Evolutionary conservation across 2,888 invertebrate genomes (phyloP).

Genomic region (Strigamia crassipes): DNA sequence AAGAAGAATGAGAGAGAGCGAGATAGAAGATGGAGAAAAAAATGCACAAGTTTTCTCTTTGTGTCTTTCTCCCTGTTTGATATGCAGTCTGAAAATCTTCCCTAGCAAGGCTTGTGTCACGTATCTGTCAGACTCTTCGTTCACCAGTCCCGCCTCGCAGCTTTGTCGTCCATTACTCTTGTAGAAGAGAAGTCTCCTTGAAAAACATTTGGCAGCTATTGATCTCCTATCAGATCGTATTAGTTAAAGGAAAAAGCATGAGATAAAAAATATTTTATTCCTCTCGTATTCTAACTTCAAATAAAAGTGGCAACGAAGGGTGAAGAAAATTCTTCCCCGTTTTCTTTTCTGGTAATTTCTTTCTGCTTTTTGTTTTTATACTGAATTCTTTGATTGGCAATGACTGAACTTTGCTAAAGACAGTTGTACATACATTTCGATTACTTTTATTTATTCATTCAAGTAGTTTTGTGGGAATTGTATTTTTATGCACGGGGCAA

Average conservation of each 20-base stretch:
- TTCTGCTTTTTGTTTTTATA: too few relatives aligned
- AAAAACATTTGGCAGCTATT: conserved; percentile 21
- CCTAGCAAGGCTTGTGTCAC: conserved; percentile 21
- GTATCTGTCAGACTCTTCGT: conserved; percentile 16
- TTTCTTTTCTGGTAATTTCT: too few relatives aligned
- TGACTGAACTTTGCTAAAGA: too few relatives aligned
- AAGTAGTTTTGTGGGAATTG: too few relatives aligned
- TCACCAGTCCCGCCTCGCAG: conserved; percentile 17
- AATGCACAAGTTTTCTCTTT: background rate
- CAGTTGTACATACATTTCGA: too few relatives aligned
- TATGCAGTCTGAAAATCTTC: conserved; percentile 21
- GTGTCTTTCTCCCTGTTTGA: conserved; percentile 19
- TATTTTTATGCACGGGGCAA: too few relatives aligned
- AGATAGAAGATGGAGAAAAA: background rate
- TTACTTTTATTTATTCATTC: too few relatives aligned
- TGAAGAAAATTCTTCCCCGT: too few relatives aligned
- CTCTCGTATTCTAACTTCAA: background rate
- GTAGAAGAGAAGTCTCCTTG: conserved; percentile 12
- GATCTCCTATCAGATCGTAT: conserved; percentile 17
- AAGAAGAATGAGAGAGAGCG: background rate
- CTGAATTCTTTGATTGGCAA: too few relatives aligned
- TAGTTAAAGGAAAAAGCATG: conserved; percentile 21
- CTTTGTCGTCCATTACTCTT: conserved; percentile 21
- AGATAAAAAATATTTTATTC: background rate
- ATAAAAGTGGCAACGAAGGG: background rate